These are phyloP conservation scores for Camponotus vicinus DNA, from an alignment of 1,140 invertebrate species.

Conservation along the genomic window DNA sequence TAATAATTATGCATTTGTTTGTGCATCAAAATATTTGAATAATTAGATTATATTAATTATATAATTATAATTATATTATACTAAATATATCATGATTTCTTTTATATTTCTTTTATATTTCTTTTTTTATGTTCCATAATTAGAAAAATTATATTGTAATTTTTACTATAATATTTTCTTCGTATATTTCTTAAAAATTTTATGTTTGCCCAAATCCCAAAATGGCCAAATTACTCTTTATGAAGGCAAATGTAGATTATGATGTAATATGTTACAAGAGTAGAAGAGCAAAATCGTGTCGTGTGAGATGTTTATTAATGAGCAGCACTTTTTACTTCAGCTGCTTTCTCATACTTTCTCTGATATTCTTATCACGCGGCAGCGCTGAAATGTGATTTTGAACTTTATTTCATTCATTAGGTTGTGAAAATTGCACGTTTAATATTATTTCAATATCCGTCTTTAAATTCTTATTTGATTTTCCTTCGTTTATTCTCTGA, in stretches of 20 bases:
- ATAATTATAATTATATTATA: too few relatives aligned
- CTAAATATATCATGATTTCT: too few relatives aligned
- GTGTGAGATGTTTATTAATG: slow-evolving; percentile 47
- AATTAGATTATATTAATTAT: too few relatives aligned
- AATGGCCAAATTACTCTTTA: slow-evolving; percentile 8
- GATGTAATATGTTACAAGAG: slow-evolving; percentile 24
- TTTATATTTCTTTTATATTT: too few relatives aligned
- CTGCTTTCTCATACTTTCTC: slow-evolving; percentile 7
- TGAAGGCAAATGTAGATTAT: slow-evolving; percentile 37
- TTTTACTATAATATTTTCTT: too few relatives aligned
- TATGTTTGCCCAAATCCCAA: neutral
- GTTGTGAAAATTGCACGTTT: neutral
- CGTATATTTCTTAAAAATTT: too few relatives aligned
- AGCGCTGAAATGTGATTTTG: slow-evolving; percentile 14
- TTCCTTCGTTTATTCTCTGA: neutral
- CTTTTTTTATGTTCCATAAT: too few relatives aligned
- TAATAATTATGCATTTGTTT: too few relatives aligned
- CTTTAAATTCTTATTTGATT: neutral
- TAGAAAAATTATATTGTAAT: too few relatives aligned
- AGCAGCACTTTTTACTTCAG: slow-evolving; percentile 44
- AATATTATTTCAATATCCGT: slow-evolving; percentile 8
- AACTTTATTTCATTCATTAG: neutral
- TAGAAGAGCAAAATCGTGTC: slow-evolving; percentile 53
- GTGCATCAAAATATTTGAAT: too few relatives aligned
- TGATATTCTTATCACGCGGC: slow-evolving; percentile 11